A percentile compares a stretch with the other conserved stretches of the same genome.
Evolutionary conservation across 2,113 vertebrate genomes (phyloP).

Genomic region (Psephotus haematonotus): DNA sequence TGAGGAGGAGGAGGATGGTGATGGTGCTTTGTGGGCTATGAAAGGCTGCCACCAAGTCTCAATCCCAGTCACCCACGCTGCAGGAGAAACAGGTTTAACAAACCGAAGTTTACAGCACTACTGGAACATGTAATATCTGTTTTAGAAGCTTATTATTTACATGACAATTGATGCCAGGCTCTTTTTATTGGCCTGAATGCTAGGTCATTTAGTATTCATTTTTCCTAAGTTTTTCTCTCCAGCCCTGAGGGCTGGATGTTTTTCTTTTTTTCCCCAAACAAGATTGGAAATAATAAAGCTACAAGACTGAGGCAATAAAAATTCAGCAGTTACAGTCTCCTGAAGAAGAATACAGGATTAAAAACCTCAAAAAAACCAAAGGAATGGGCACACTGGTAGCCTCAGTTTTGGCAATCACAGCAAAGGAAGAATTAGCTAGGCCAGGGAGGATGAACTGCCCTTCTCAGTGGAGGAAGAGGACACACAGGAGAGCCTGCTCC

Average conservation of each 20-base stretch:
- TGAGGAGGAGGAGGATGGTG: not conserved
- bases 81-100: not conserved
- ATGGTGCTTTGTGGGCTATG: not conserved
- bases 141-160: slow-evolving; percentile 39
- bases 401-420: not conserved
- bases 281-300: not conserved
- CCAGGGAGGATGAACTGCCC: not conserved
- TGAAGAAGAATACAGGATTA: not conserved
- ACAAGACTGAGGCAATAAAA: not conserved
- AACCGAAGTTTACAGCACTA: not conserved
- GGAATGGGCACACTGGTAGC: not conserved
- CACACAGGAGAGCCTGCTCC: not conserved
- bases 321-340: not conserved
- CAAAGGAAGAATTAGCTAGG: not conserved
- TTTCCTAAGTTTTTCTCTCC: slow-evolving; percentile 5
- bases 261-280: not conserved
- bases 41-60: not conserved
- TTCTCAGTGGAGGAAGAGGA: not conserved
- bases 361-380: not conserved
- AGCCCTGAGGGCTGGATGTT: not conserved
- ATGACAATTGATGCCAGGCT: not conserved
- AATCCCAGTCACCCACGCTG: not conserved
- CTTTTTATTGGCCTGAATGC: slow-evolving; percentile 2
- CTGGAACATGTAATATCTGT: not conserved
- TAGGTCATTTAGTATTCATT: not conserved